These are phyloP conservation scores for Podotricha telesiphe DNA, from an alignment of 2,888 invertebrate species.

Conservation along the genomic window DNA sequence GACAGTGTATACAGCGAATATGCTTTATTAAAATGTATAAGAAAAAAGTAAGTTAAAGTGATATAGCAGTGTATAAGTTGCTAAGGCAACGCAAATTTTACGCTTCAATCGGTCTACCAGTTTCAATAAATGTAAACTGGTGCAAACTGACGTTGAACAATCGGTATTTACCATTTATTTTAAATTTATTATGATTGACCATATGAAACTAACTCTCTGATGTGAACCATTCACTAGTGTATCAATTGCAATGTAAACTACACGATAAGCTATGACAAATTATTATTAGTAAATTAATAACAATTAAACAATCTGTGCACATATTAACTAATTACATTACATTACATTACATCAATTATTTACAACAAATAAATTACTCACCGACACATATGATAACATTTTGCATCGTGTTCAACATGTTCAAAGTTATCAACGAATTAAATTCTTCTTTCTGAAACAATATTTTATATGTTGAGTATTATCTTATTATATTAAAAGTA, in stretches of 20 bases:
- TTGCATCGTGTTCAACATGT: constrained; percentile 95
- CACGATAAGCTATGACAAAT: constrained; percentile 20
- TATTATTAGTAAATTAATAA: constrained; percentile 1
- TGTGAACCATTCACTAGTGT: too few relatives aligned
- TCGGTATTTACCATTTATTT: too few relatives aligned
- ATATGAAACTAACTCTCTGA: too few relatives aligned
- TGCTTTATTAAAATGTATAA: too few relatives aligned
- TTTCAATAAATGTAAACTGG: too few relatives aligned
- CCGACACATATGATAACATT: constrained; percentile 92
- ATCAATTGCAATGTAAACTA: constrained; percentile 1
- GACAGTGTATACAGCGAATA: too few relatives aligned
- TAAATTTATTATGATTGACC: too few relatives aligned
- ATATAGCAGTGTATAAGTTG: too few relatives aligned
- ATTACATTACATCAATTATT: constrained; percentile 1
- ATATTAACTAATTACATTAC: not conserved
- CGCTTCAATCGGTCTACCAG: too few relatives aligned
- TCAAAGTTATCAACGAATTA: constrained; percentile 92
- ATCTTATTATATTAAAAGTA: not conserved
- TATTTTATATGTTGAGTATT: not conserved
- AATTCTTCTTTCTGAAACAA: constrained; percentile 92
- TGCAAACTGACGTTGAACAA: too few relatives aligned
- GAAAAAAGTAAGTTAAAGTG: too few relatives aligned
- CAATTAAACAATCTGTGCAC: constrained; percentile 5
- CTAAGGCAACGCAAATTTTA: too few relatives aligned
- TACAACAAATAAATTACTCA: constrained; percentile 51